Percentiles rank a stretch among this genome's conserved stretches.
Evolutionary conservation across 1,140 invertebrate genomes (phyloP).

Genomic region (Drosophila pseudoananassae): DNA sequence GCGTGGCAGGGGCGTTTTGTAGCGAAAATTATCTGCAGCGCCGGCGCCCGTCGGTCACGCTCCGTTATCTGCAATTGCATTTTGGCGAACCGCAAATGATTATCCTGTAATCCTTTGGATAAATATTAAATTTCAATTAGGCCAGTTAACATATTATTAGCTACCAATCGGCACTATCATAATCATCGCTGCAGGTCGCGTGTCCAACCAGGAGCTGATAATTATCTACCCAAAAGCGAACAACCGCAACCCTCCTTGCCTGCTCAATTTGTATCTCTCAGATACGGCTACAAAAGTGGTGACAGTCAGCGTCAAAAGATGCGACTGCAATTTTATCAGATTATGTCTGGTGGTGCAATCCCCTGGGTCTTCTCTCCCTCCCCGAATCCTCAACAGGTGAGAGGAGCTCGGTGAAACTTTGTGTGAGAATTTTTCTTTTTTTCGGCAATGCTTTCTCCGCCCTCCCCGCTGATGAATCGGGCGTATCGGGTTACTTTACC

Average conservation of each 20-base stretch:
- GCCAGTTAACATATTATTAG: constrained; percentile 79
- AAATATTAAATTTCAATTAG: constrained; percentile 84
- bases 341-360: constrained; percentile 47
- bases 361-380: constrained; percentile 33
- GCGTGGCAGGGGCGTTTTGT: constrained; percentile 12
- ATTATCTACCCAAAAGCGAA: constrained; percentile 49
- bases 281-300: constrained; percentile 34
- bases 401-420: constrained; percentile 31
- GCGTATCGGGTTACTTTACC: constrained; percentile 56
- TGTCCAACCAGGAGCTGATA: constrained; percentile 66
- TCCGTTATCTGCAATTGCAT: constrained; percentile 50
- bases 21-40: constrained; percentile 55
- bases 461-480: constrained; percentile 32
- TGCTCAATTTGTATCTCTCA: constrained; percentile 3
- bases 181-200: constrained; percentile 59
- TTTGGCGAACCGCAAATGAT: constrained; percentile 73
- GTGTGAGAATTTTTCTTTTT: constrained; percentile 64
- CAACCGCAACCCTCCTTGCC: constrained; percentile 58
- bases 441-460: constrained; percentile 40
- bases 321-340: constrained; percentile 76
- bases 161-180: constrained; percentile 47
- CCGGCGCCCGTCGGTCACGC: constrained; percentile 37
- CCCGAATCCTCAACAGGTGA: constrained; percentile 67
- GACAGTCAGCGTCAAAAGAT: constrained; percentile 44
- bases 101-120: constrained; percentile 81